These are phyloP conservation scores for Onychostoma macrolepis DNA, from an alignment of 2,113 vertebrate genomes.

Conservation along the genomic window DNA sequence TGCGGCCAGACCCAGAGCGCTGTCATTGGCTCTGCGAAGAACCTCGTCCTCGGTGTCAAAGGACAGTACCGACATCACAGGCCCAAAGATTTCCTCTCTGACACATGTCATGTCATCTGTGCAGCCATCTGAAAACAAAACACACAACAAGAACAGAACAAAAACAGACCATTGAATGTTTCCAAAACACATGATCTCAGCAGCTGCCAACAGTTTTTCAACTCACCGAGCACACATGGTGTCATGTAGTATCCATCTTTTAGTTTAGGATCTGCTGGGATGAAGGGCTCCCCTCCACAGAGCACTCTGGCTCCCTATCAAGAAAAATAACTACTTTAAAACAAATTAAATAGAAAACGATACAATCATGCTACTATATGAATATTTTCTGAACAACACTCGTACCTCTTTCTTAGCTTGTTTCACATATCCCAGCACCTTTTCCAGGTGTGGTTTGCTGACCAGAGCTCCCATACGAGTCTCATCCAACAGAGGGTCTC, in stretches of 20 bases:
- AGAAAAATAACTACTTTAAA: slow-evolving; percentile 3
- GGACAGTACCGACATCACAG: slow-evolving; percentile 93
- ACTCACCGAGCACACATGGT: slow-evolving; percentile 90
- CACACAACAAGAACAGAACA: not conserved
- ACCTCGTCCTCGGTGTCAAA: slow-evolving; percentile 93
- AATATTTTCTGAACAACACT: not conserved
- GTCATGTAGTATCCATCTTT: slow-evolving; percentile 90
- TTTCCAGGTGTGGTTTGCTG: slow-evolving; percentile 85
- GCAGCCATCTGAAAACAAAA: slow-evolving; percentile 80
- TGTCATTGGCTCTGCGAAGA: slow-evolving; percentile 86
- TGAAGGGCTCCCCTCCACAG: slow-evolving; percentile 85
- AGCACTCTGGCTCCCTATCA: slow-evolving; percentile 88
- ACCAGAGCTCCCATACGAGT: slow-evolving; percentile 96
- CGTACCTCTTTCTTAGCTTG: slow-evolving; percentile 86
- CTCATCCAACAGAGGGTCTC: slow-evolving; percentile 88
- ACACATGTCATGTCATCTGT: slow-evolving; percentile 93
- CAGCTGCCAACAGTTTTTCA: not conserved
- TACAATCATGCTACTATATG: not conserved
- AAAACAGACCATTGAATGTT: not conserved
- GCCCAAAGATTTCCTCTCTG: slow-evolving; percentile 97
- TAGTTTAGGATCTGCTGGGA: slow-evolving; percentile 86
- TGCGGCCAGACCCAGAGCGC: slow-evolving; percentile 87
- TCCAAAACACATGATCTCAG: not conserved
- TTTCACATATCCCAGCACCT: slow-evolving; percentile 85
- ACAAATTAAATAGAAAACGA: not conserved